These are phyloP conservation scores for Microctenopoma stevenorrisi DNA, from an alignment of 2,797 vertebrate species.

Conservation along the genomic window DNA sequence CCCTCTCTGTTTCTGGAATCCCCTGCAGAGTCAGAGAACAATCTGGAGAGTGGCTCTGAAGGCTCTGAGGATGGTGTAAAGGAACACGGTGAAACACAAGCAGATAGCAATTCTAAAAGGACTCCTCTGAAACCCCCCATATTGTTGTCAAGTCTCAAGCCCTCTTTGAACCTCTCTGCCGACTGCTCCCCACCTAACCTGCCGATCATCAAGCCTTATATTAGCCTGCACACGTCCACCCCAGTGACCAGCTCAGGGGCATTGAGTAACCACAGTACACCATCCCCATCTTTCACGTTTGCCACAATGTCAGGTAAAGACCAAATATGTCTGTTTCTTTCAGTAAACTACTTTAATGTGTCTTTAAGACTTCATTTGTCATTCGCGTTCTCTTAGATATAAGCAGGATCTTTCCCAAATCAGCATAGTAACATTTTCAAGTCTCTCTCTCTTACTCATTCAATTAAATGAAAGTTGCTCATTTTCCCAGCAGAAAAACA, in stretches of 20 bases:
- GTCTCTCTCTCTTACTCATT: neutral
- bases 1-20: conserved; percentile 24
- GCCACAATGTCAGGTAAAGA: conserved; percentile 85
- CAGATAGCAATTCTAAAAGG: conserved; percentile 88
- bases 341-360: neutral
- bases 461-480: conserved; percentile 1
- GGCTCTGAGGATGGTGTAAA: conserved; percentile 90
- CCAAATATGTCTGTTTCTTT: conserved; percentile 4
- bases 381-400: neutral
- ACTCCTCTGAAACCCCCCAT: conserved; percentile 81
- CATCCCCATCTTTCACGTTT: conserved; percentile 80
- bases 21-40: conserved; percentile 90
- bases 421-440: conserved; percentile 5
- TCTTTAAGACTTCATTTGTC: neutral
- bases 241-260: conserved; percentile 80
- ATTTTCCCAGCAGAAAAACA: conserved; percentile 26
- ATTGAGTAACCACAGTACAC: conserved; percentile 79
- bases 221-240: conserved; percentile 62
- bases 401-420: conserved; percentile 1
- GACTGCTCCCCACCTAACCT: conserved; percentile 86
- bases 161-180: conserved; percentile 72
- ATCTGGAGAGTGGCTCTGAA: conserved; percentile 91
- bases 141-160: conserved; percentile 81
- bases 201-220: conserved; percentile 84
- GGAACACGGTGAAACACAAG: conserved; percentile 87